Evolutionary conservation across 2,113 vertebrate species (phyloP).

Genomic region (Mirounga angustirostris): DNA sequence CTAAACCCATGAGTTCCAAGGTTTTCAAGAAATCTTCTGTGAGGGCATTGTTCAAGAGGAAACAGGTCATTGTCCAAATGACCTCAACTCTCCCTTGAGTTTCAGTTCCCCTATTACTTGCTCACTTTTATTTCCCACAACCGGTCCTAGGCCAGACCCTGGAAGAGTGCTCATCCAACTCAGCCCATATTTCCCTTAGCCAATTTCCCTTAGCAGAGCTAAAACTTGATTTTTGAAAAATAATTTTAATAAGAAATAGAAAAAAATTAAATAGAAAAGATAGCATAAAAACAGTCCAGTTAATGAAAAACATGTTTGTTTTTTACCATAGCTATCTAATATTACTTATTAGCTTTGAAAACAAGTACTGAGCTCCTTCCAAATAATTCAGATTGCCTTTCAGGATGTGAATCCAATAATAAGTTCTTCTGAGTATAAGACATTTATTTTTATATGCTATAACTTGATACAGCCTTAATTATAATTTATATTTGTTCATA

Average conservation of each 20-base stretch:
- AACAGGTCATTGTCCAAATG: not conserved
- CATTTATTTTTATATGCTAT: not conserved
- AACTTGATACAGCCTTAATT: not conserved
- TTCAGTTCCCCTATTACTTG: rapidly evolving
- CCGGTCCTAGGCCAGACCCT: not conserved
- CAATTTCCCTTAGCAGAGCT: not conserved
- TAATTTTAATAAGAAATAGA: not conserved
- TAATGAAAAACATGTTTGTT: not conserved
- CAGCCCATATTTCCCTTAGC: not conserved
- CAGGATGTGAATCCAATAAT: not conserved
- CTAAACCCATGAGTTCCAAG: not conserved
- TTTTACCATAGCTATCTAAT: not conserved
- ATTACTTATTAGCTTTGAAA: not conserved
- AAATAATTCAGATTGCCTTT: not conserved
- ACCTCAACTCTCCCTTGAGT: not conserved
- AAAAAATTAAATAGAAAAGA: conserved; percentile 9
- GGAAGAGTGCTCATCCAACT: not conserved
- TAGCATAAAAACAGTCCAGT: not conserved
- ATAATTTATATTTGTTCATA: not conserved
- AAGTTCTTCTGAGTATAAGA: not conserved
- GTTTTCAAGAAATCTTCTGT: not conserved
- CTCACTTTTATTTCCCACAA: not conserved
- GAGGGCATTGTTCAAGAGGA: not conserved
- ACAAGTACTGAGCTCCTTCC: not conserved
- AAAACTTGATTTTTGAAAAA: not conserved